Evolutionary conservation across 2,888 invertebrate genomes (phyloP).

Genomic region (Neoscelio sp.): DNA sequence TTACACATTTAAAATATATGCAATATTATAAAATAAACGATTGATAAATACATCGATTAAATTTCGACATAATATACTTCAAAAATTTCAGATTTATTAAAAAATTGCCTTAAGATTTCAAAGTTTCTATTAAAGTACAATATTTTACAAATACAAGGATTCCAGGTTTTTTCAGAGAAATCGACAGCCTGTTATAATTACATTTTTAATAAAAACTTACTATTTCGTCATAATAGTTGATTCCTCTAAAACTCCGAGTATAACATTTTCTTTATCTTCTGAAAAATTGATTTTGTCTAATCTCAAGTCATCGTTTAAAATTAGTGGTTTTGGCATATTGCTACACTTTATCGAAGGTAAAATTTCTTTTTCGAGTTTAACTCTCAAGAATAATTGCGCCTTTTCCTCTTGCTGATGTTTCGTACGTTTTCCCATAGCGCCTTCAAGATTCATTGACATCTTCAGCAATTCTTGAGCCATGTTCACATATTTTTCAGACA

Average conservation of each 20-base stretch:
- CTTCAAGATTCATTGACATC: slow-evolving; percentile 88
- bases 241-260: slow-evolving; percentile 89
- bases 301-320: slow-evolving; percentile 93
- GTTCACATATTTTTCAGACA: slow-evolving; percentile 88
- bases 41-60: background rate
- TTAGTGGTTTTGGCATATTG: slow-evolving; percentile 87
- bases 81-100: too few relatives aligned
- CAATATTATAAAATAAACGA: slow-evolving; percentile 8
- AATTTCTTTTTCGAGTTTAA: slow-evolving; percentile 84
- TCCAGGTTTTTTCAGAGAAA: too few relatives aligned
- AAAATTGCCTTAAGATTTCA: too few relatives aligned
- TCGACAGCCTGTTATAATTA: too few relatives aligned
- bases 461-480: slow-evolving; percentile 87
- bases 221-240: slow-evolving; percentile 91
- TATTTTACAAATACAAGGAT: too few relatives aligned
- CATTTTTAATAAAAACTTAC: slow-evolving; percentile 84
- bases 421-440: slow-evolving; percentile 95
- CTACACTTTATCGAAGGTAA: slow-evolving; percentile 83
- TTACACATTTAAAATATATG: slow-evolving; percentile 5
- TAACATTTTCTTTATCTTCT: slow-evolving; percentile 84
- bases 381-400: slow-evolving; percentile 92
- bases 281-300: slow-evolving; percentile 91
- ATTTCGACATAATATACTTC: too few relatives aligned
- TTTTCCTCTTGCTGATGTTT: slow-evolving; percentile 92
- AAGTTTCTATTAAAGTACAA: too few relatives aligned